Conservation (phyloP, 2,888 invertebrate genomes). For the Smittia aterrima region DNA sequence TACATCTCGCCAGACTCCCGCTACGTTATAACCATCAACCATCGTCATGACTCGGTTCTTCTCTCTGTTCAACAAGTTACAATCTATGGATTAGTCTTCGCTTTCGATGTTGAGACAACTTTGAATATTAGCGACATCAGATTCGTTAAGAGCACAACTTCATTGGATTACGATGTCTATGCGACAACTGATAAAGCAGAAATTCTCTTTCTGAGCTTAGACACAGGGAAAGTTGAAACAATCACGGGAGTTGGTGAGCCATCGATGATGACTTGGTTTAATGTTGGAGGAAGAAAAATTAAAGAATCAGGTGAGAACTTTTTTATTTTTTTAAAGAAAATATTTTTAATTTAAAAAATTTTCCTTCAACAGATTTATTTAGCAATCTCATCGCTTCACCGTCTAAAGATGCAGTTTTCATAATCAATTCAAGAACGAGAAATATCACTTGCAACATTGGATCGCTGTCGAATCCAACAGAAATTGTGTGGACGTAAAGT, state of each 20-base stretch:
- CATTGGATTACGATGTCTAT: constrained; percentile 71
- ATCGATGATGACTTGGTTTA: constrained; percentile 26
- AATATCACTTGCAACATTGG: constrained; percentile 30
- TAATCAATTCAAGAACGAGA: constrained; percentile 11
- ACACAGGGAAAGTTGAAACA: constrained; percentile 57
- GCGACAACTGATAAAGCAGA: constrained; percentile 70
- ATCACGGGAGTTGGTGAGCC: constrained; percentile 33
- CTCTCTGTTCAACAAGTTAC: constrained; percentile 63
- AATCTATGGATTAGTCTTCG: constrained; percentile 65
- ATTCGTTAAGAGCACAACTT: constrained; percentile 69
- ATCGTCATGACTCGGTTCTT: constrained; percentile 56
- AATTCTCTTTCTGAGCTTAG: constrained; percentile 67
- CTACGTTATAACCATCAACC: constrained; percentile 65
- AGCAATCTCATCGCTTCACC: constrained; percentile 34
- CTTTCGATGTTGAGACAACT: constrained; percentile 73
- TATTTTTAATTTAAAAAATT: background rate
- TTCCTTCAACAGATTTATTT: constrained; percentile 15
- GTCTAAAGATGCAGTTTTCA: constrained; percentile 33
- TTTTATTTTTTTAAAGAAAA: too few species aligned
- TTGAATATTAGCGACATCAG: constrained; percentile 69
- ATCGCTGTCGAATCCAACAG: constrained; percentile 21
- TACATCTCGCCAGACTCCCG: constrained; percentile 70
- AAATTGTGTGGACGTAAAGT: constrained; percentile 29
- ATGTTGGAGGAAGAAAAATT: constrained; percentile 28
- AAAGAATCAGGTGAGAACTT: constrained; percentile 33